phyloP scores from a whole-genome alignment of 2,888 invertebrate species.

The Melinaea marsaeus region DNA sequence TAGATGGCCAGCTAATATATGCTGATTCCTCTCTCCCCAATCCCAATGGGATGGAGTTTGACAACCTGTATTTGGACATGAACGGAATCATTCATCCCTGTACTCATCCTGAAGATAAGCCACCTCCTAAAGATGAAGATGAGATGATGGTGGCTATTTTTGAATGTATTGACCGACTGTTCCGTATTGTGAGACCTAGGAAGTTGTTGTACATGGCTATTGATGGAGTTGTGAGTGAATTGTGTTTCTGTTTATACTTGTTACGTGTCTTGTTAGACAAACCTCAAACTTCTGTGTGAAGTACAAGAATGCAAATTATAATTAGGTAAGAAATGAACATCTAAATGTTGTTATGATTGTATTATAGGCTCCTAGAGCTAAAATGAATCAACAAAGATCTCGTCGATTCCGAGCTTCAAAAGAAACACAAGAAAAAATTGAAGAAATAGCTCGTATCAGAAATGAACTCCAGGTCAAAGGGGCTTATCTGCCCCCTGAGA shows the following conservation, averaged over 20 bases:
- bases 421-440: conserved; percentile 92
- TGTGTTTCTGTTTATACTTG: conserved; percentile 1
- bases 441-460: conserved; percentile 89
- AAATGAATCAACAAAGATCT: conserved; percentile 99
- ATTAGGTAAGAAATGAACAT: not conserved
- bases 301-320: not conserved
- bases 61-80: conserved; percentile 99
- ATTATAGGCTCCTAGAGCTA: conserved; percentile 93
- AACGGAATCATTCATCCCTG: conserved; percentile 99
- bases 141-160: conserved; percentile 99
- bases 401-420: conserved; percentile 97
- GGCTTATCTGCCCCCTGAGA: conserved; percentile 88
- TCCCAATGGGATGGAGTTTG: conserved; percentile 98
- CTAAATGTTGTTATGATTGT: conserved; percentile 1
- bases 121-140: conserved; percentile 98
- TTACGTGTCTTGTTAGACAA: not conserved
- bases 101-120: conserved; percentile 98
- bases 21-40: conserved; percentile 92
- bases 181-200: conserved; percentile 94
- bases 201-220: conserved; percentile 99
- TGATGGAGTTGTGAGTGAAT: conserved; percentile 91
- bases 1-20: conserved; percentile 86
- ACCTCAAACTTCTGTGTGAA: not conserved
- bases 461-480: conserved; percentile 85
- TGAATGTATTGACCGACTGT: conserved; percentile 97